These are phyloP conservation scores for Pollimyrus isidori DNA, from an alignment of 2,113 vertebrate species.

Conservation along the genomic window DNA sequence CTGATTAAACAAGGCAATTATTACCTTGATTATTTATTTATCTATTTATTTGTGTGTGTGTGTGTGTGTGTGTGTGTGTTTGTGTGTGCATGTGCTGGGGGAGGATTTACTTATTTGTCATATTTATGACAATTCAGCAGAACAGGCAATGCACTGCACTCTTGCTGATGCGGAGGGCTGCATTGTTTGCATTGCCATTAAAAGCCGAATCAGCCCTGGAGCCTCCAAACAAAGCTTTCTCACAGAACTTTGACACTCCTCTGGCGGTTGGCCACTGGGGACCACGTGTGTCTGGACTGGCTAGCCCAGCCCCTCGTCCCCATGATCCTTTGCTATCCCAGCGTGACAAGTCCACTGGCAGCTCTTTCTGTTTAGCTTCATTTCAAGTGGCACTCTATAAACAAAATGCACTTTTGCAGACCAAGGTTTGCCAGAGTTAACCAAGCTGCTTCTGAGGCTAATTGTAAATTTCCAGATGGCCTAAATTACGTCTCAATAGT, in stretches of 20 bases:
- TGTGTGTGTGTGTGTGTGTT: background rate
- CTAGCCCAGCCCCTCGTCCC: background rate
- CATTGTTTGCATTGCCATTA: background rate
- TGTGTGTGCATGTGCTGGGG: background rate
- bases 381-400: constrained; percentile 22
- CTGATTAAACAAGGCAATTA: constrained; percentile 18
- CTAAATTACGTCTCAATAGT: constrained; percentile 31
- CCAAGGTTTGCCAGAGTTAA: constrained; percentile 10
- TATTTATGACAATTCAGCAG: background rate
- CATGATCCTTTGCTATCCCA: background rate
- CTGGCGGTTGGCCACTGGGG: background rate
- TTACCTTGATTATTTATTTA: constrained; percentile 12
- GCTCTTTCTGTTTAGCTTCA: constrained; percentile 15
- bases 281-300: background rate
- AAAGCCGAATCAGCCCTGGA: background rate
- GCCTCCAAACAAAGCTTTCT: constrained; percentile 7
- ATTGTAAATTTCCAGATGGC: constrained; percentile 31
- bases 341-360: constrained; percentile 22
- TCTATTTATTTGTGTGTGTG: background rate
- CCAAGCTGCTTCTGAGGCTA: constrained; percentile 20
- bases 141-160: background rate
- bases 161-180: background rate
- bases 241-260: background rate
- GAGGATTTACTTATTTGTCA: background rate
- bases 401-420: constrained; percentile 13